These are phyloP conservation scores for Atherinomorus stipes DNA, from an alignment of 2,113 vertebrate genomes.

Conservation along the genomic window DNA sequence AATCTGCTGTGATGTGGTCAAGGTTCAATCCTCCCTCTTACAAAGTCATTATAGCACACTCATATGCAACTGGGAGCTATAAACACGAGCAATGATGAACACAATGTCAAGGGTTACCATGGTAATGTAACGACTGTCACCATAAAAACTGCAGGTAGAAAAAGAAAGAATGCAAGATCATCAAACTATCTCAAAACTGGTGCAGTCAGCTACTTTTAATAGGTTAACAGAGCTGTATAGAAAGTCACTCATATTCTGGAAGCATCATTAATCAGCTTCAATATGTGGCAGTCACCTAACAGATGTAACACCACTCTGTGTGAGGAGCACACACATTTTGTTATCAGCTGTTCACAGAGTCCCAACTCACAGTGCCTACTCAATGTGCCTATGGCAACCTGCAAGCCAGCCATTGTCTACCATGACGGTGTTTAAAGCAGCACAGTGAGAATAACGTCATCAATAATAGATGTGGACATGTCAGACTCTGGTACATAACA, in stretches of 20 bases:
- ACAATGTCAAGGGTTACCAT: constrained; percentile 31
- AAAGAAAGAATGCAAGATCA: constrained; percentile 31
- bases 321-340: constrained; percentile 36
- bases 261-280: constrained; percentile 28
- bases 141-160: constrained; percentile 53
- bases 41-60: constrained; percentile 16
- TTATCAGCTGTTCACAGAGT: constrained; percentile 77
- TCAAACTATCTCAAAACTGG: constrained; percentile 15
- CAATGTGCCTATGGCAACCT: constrained; percentile 72
- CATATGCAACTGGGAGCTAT: constrained; percentile 38
- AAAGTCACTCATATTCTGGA: neutral
- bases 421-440: constrained; percentile 54
- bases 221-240: neutral
- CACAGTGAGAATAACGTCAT: constrained; percentile 69
- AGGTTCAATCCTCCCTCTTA: constrained; percentile 38
- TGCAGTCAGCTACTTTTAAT: constrained; percentile 4
- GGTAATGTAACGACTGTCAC: constrained; percentile 37
- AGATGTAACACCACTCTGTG: constrained; percentile 46
- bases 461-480: constrained; percentile 77
- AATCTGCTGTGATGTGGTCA: constrained; percentile 60
- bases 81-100: constrained; percentile 48
- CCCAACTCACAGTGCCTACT: constrained; percentile 47
- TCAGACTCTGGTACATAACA: constrained; percentile 41
- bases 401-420: constrained; percentile 61
- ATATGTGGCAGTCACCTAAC: constrained; percentile 43